Evolutionary conservation across 2,113 vertebrate genomes (phyloP).

Genomic region (Grammomys surdaster): DNA sequence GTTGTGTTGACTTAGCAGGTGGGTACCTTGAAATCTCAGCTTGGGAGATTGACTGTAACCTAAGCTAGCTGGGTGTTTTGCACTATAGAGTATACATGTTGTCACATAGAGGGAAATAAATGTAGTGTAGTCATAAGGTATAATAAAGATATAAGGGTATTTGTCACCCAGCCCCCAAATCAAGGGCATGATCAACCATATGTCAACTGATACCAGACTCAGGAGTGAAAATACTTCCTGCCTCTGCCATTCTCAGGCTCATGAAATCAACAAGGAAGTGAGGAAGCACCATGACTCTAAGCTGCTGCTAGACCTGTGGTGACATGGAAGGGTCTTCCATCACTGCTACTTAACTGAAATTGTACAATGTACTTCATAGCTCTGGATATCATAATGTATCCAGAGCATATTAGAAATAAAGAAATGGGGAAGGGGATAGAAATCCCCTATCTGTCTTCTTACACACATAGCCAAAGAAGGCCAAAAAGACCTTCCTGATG

Average conservation of each 20-base stretch:
- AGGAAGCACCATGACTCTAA: neutral
- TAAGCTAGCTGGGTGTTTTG: neutral
- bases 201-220: neutral
- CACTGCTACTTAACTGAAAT: too few relatives aligned
- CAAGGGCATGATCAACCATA: neutral
- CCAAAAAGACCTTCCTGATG: neutral
- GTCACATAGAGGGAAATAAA: neutral
- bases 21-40: neutral
- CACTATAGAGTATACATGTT: neutral
- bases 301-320: neutral
- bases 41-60: neutral
- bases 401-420: neutral
- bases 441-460: neutral
- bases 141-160: neutral
- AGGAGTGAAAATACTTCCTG: neutral
- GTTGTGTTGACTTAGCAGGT: too few relatives aligned
- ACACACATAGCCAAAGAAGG: neutral
- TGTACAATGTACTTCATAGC: neutral
- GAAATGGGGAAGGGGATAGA: neutral
- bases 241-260: neutral
- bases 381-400: too few relatives aligned
- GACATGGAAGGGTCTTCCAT: neutral
- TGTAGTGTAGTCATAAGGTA: neutral
- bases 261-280: neutral
- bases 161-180: neutral